Evolutionary conservation across 2,797 vertebrate species (phyloP), one percentile per base, ranked within the genome.

Genomic region (Macroramphosus scolopax): DNA sequence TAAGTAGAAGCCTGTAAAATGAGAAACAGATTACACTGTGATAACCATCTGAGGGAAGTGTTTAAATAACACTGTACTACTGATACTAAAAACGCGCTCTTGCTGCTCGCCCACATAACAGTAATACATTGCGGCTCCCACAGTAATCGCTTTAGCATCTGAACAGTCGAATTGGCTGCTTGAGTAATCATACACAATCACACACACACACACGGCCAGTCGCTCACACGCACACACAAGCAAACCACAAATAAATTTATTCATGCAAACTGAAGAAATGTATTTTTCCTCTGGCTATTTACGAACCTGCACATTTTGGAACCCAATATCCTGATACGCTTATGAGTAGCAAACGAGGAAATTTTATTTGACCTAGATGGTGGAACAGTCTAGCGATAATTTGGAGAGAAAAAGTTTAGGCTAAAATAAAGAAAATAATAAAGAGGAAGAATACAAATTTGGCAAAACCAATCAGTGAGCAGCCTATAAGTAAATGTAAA

Each of bases 251-350:
- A 75, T 60, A 63, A 38, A 66, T 69, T 6, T 64, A 69, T 69
- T 84, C 64, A 81, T 72, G 56, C 65, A 80, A 68, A 63, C 46
- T 55, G 43, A 75, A 45, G 26, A 80, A 71, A 75, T 51, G 17
- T 51, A 63, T 75, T 75, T 71, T 71, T 75, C 78, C 74, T 67
- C 58, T 45, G 64, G 71, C 58, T 66, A 75, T 79, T 80, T 81
- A 70, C 53, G 70, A 78, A 82, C 60, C 48, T 60, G 48, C 49
- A 44, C 33, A 45, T 58, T 81, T 75, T 68, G 51, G 58, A 69
- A 66, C 26, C 43, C 58, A 56, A 63, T 68, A 63, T 75, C 63
- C 61, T 70, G 75, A 62, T 72, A 59, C 6, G 46, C 58, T 62
- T 73, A 68, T 68, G 55, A 48, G 69, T 63, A 58, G 51, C 64